Base-by-base conservation (phyloP, 1,140 invertebrate species). In the Colletes latitarsis region DNA sequence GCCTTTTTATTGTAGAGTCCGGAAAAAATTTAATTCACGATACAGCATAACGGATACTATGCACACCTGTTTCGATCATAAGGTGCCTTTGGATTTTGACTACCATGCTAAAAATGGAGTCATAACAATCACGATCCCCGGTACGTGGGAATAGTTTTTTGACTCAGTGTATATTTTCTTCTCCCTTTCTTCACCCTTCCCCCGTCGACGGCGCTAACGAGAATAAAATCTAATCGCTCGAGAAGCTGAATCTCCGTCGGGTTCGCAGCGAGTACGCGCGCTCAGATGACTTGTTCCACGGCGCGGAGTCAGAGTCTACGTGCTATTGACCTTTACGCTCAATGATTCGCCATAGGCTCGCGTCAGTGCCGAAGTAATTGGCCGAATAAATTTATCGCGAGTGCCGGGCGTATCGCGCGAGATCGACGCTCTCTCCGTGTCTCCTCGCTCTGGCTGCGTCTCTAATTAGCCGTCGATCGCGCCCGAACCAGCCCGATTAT, bases 251-350 rank as follows among this genome's bases (percentile, higher is more conserved):
- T 77, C 58, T 39, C 55, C 19, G 17, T 30, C 70, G 39, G 21
- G 53, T 41, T 70, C 53, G 71, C 39, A 58, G 52, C 76, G 72
- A 72, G 62, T 75, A 76, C 67, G 21, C 30, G 46, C 52, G 66
- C 60, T 55, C 14, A 60, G 77, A 81, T 81, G 82, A 81, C 73
- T 76, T 72, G 77, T 63, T 69, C 21, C 74, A 39, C 70, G 69
- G 53, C 57, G 60, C 71, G 55, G 55, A 80, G 75, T 84, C 71
- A 77, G 63, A 84, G 66, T 49, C 63, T 57, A 57, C 68, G 82
- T 85, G 82, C 74, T 85, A 84, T 85, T 85, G 84, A 85, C 73
- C 84, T 85, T 84, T 85, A 85, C 77, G 53, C 69, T 84, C 73
- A 73, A 85, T 70, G 78, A 85, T 85, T 85, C 74, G 73, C 82